These are phyloP conservation scores for Crocallis elinguaria DNA, from an alignment of 2,888 invertebrate genomes.

Conservation along the genomic window DNA sequence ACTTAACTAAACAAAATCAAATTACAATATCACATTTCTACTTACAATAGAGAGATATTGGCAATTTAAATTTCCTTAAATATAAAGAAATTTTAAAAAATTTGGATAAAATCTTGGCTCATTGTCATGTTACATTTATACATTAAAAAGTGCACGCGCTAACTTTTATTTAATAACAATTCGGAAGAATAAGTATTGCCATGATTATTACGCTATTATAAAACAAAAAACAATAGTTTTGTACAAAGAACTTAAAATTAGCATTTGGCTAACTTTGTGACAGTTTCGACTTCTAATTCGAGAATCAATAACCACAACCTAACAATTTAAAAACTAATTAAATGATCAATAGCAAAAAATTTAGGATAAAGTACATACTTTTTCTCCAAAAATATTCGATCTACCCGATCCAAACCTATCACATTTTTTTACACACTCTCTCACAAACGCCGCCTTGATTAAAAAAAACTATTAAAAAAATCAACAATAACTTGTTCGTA, in stretches of 20 bases:
- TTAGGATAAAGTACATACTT: slow-evolving; percentile 54
- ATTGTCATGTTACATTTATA: slow-evolving; percentile 68
- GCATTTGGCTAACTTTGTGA: slow-evolving; percentile 80
- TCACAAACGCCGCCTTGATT: slow-evolving; percentile 59
- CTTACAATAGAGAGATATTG: slow-evolving; percentile 85
- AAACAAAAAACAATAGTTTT: slow-evolving; percentile 63
- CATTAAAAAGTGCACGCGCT: slow-evolving; percentile 61
- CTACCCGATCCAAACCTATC: slow-evolving; percentile 68
- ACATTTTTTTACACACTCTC: slow-evolving; percentile 64
- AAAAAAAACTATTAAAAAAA: slow-evolving; percentile 59
- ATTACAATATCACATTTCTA: slow-evolving; percentile 86
- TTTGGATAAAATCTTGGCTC: slow-evolving; percentile 67
- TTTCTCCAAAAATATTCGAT: slow-evolving; percentile 71
- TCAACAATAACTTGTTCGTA: slow-evolving; percentile 63
- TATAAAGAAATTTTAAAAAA: slow-evolving; percentile 60
- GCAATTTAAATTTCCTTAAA: slow-evolving; percentile 62
- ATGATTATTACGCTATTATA: slow-evolving; percentile 54
- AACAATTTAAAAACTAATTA: slow-evolving; percentile 63
- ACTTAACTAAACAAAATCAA: slow-evolving; percentile 70
- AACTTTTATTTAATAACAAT: slow-evolving; percentile 66
- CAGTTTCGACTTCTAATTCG: slow-evolving; percentile 56
- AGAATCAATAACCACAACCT: slow-evolving; percentile 75
- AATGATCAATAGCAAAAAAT: slow-evolving; percentile 64
- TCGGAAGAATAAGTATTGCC: slow-evolving; percentile 81
- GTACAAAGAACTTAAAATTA: slow-evolving; percentile 72